These are phyloP conservation scores for Liolophura sinensis DNA, from an alignment of 1,140 invertebrate genomes.

Conservation along the genomic window DNA sequence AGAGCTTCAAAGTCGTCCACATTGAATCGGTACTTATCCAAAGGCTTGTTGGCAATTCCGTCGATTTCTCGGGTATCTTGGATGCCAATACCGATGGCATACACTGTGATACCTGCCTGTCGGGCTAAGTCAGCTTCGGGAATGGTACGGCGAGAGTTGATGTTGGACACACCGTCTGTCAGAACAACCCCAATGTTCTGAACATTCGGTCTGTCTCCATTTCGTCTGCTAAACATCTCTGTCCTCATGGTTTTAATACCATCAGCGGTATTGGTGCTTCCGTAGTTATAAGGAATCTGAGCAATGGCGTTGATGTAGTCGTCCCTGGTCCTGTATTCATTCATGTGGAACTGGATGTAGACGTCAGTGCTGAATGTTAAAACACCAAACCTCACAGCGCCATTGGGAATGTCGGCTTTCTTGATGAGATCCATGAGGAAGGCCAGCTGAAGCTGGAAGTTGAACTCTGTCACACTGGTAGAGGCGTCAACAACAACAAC, in stretches of 20 bases:
- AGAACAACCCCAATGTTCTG: constrained; percentile 35
- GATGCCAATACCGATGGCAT: constrained; percentile 35
- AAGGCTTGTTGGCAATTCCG: constrained; percentile 25
- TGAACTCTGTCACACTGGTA: constrained; percentile 6
- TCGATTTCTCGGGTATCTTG: constrained; percentile 26
- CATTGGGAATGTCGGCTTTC: not conserved
- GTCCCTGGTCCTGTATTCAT: constrained; percentile 21
- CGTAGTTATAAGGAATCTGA: constrained; percentile 22
- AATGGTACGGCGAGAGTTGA: constrained; percentile 31
- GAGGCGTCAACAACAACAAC: constrained; percentile 9
- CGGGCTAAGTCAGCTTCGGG: constrained; percentile 27
- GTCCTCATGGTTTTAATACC: constrained; percentile 25
- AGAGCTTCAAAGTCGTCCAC: constrained; percentile 30
- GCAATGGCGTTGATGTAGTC: constrained; percentile 22
- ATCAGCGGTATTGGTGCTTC: constrained; percentile 32
- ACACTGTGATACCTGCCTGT: constrained; percentile 29
- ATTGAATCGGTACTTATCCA: constrained; percentile 23
- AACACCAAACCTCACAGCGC: not conserved
- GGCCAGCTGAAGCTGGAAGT: constrained; percentile 4
- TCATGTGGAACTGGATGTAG: constrained; percentile 32
- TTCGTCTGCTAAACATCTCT: constrained; percentile 32
- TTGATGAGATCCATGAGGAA: constrained; percentile 6
- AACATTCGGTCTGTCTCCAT: constrained; percentile 32
- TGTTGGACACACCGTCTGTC: constrained; percentile 38
- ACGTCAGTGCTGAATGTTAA: constrained; percentile 33